Evolutionary conservation across 2,888 invertebrate genomes (phyloP).

Genomic region (Phalangium opilio): DNA sequence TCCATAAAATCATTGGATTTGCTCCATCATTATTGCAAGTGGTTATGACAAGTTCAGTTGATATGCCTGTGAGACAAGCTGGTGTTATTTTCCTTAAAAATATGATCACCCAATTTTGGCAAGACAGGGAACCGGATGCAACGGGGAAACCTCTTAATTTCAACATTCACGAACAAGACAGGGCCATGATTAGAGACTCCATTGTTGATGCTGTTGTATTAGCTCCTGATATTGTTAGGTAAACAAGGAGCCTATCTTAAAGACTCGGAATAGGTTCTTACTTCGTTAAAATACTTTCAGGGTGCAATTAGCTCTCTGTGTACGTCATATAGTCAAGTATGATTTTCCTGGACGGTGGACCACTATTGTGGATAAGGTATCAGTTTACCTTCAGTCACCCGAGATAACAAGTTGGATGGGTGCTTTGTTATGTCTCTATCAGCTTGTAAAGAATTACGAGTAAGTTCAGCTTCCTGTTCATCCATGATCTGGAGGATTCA

Average conservation of each 20-base stretch:
- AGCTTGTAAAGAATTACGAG: constrained; percentile 79
- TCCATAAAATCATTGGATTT: constrained; percentile 91
- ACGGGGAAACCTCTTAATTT: constrained; percentile 37
- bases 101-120: constrained; percentile 74
- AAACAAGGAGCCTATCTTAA: too few relatives aligned
- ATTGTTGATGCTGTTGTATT: constrained; percentile 92
- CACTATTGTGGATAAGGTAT: constrained; percentile 86
- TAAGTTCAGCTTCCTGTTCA: constrained; percentile 30
- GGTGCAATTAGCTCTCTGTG: constrained; percentile 78
- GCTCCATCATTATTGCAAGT: constrained; percentile 83
- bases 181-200: constrained; percentile 74
- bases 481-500: too few relatives aligned
- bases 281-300: constrained; percentile 32
- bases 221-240: constrained; percentile 72
- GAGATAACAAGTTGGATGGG: constrained; percentile 78
- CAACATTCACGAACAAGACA: constrained; percentile 88
- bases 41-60: constrained; percentile 59
- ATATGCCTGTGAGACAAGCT: constrained; percentile 85
- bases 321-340: constrained; percentile 80
- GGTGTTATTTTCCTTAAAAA: constrained; percentile 95
- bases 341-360: constrained; percentile 95
- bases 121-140: constrained; percentile 47
- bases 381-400: constrained; percentile 78
- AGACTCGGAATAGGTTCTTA: too few relatives aligned
- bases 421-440: constrained; percentile 75